Base-by-base conservation (phyloP, 2,113 vertebrate genomes). In the Centrocercus urophasianus region DNA sequence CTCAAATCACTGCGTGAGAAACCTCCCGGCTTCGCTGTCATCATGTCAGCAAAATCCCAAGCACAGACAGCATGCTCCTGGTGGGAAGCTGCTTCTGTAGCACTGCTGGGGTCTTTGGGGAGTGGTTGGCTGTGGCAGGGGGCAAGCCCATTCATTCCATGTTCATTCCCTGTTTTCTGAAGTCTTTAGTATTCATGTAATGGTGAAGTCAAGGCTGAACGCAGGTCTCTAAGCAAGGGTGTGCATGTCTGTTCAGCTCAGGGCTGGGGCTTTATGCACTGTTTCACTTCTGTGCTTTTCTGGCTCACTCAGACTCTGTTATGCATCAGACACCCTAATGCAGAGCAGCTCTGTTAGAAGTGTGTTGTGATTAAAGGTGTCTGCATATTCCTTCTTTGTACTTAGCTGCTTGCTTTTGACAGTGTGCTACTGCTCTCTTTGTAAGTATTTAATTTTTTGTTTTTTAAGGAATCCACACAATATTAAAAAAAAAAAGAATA, bases 1-100 rank as follows among this genome's bases (percentile, higher is more conserved):
- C 57, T 40, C 15, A 17, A 0, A 1, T 30, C 28, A 34, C 71
- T 60, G 0, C 0, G 2, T 0, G 79, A 61, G 75, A 36, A 73
- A 88, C 52, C 56, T 52, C 48, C 43, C 71, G 45, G 36, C 54
- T 52, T 72, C 52, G 43, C 84, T 93, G 57, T 32, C 74, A 2
- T 3, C 7, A 42, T 87, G 89, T 65, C 84, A 91, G 81, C 66
- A 75, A 78, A 84, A 82, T 79, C 70, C 77, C 71, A 70, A 69
- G 84, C 11, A 59, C 42, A 66, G 74, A 3, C 10, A 21, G 71
- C 43, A 0, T 43, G 40, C 74, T 52, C 47, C 84, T 89, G 71
- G 34, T 48, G 72, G 89, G 89, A 91, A n/a, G 83, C 13, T 4
- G 66, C 74, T 82, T 79, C 71, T 85, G 38, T 71, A 72, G 81